Conservation (phyloP, 2,797 vertebrate genomes). For the Austrolebias charrua region DNA sequence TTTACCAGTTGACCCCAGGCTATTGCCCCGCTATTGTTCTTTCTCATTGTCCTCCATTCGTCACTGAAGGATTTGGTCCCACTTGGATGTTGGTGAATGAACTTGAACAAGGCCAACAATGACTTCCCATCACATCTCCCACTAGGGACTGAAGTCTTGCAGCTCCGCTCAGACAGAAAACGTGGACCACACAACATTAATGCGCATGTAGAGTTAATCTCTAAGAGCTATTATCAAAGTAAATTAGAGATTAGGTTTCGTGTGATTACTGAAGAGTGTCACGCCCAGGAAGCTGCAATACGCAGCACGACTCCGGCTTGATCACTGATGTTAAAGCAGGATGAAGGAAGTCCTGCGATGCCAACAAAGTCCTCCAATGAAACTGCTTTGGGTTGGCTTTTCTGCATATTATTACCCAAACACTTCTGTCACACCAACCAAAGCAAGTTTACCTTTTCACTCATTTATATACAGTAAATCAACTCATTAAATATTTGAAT, state of each 20-base stretch:
- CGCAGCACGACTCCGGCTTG: not conserved
- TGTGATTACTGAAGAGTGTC: constrained; percentile 7
- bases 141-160: constrained; percentile 4
- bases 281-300: not conserved
- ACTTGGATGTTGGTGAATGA: constrained; percentile 20
- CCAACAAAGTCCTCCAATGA: not conserved
- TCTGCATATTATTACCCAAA: not conserved
- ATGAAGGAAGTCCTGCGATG: constrained; percentile 8
- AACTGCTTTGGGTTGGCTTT: not conserved
- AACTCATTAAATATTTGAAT: not conserved
- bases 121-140: constrained; percentile 15
- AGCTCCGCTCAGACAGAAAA: constrained; percentile 8
- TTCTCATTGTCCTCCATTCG: not conserved
- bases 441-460: not conserved
- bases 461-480: too few species aligned
- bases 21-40: constrained; percentile 17
- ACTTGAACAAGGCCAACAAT: constrained; percentile 32
- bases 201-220: constrained; percentile 24
- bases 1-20: constrained; percentile 11
- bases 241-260: constrained; percentile 22
- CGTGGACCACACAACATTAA: constrained; percentile 24
- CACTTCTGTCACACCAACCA: too few species aligned
- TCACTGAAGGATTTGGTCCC: constrained; percentile 23
- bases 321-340: constrained; percentile 9
- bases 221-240: constrained; percentile 5